phyloP scores from a whole-genome alignment of 2,888 invertebrate species.

The Amiota communis region DNA sequence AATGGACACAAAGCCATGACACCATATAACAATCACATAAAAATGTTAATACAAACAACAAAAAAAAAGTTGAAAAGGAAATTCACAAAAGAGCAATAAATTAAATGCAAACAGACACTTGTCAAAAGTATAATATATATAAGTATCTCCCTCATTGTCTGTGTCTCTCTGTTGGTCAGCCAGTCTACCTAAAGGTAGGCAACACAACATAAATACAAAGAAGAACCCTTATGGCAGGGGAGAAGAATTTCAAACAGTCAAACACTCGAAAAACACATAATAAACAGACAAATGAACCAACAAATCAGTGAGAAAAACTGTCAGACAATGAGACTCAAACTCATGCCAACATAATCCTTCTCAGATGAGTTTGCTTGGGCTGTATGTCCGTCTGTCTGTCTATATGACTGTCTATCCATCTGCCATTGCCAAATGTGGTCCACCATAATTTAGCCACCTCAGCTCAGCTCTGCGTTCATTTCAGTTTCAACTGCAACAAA shows the following conservation, averaged over 20 bases:
- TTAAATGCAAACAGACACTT: conserved; percentile 57
- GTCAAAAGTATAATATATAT: conserved; percentile 47
- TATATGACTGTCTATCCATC: no score
- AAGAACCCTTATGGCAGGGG: not conserved
- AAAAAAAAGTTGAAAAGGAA: conserved; percentile 27
- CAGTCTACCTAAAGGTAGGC: conserved; percentile 3
- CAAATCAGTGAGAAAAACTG: not conserved
- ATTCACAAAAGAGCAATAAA: conserved; percentile 43
- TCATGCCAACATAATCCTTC: not conserved
- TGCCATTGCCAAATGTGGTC: no score
- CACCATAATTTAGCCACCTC: no score
- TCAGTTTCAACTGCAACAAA: no score
- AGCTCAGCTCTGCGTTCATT: no score
- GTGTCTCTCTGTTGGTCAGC: no score
- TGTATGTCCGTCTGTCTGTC: no score
- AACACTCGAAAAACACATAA: conserved; percentile 1
- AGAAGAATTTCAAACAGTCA: not conserved
- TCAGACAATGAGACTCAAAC: not conserved
- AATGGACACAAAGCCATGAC: no score
- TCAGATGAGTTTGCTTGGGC: not conserved
- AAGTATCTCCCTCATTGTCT: no score
- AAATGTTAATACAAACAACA: conserved; percentile 24
- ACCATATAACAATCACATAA: not conserved
- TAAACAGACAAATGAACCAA: not conserved
- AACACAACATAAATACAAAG: not conserved